Percentiles rank a stretch among this genome's conserved stretches.
Evolutionary conservation across 2,113 vertebrate species (phyloP).

Genomic region (Myanophis thanlyinensis): DNA sequence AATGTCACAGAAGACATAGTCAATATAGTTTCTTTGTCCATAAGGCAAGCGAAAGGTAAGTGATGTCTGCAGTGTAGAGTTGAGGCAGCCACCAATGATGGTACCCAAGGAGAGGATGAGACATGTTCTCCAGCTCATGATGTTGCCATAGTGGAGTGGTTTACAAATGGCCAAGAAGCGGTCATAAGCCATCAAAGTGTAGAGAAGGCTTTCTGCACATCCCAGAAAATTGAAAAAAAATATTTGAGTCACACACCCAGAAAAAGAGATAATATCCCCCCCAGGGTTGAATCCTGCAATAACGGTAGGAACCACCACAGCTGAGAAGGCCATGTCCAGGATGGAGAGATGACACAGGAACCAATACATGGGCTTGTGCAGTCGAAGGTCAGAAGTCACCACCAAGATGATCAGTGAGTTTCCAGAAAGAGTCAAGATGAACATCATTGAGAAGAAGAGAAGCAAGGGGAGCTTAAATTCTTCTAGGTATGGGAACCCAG

Average conservation of each 20-base stretch:
- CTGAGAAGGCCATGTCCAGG: slow-evolving; percentile 62
- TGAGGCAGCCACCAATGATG: slow-evolving; percentile 57
- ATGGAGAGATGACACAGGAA: slow-evolving; percentile 63
- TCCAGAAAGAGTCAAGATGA: slow-evolving; percentile 49
- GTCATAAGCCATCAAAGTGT: slow-evolving; percentile 65
- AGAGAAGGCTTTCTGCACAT: slow-evolving; percentile 64
- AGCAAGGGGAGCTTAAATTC: slow-evolving; percentile 34
- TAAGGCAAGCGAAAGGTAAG: slow-evolving; percentile 59
- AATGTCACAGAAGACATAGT: slow-evolving; percentile 66
- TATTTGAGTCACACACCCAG: slow-evolving; percentile 55
- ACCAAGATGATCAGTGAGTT: slow-evolving; percentile 62
- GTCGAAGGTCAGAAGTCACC: slow-evolving; percentile 31
- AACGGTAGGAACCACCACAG: slow-evolving; percentile 62
- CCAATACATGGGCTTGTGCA: slow-evolving; percentile 64
- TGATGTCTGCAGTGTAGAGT: slow-evolving; percentile 62
- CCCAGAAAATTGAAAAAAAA: slow-evolving; percentile 66
- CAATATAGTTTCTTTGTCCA: slow-evolving; percentile 49
- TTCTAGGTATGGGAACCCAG: slow-evolving; percentile 45
- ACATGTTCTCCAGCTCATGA: slow-evolving; percentile 53
- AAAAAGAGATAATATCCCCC: slow-evolving; percentile 53
- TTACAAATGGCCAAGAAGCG: slow-evolving; percentile 65
- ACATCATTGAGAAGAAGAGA: slow-evolving; percentile 49
- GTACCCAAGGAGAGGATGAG: slow-evolving; percentile 54
- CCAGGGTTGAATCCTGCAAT: slow-evolving; percentile 53
- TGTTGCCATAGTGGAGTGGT: slow-evolving; percentile 54